phyloP scores from a whole-genome alignment of 2,888 invertebrate species.

The Dastarcus helophoroides region DNA sequence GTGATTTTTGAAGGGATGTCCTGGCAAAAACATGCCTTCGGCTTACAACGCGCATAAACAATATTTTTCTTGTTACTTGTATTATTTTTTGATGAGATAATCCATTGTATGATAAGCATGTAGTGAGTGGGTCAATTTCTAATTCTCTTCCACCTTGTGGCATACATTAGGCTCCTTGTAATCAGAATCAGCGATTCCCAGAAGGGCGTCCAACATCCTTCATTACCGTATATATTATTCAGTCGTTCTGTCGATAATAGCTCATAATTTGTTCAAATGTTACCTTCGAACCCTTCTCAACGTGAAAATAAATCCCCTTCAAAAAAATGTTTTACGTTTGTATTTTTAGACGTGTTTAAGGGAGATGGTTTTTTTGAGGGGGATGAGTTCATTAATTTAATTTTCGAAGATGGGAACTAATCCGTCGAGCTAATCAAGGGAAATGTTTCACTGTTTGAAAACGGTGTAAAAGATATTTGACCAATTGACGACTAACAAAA shows the following conservation, averaged over 20 bases:
- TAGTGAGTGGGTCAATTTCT: too few relatives aligned
- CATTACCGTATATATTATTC: neutral
- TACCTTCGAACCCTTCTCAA: neutral
- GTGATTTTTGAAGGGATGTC: neutral
- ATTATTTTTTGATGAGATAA: neutral
- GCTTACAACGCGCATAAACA: neutral
- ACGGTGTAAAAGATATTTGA: too few relatives aligned
- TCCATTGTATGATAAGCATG: too few relatives aligned
- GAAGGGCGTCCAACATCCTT: conserved; percentile 1
- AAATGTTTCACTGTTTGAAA: too few relatives aligned
- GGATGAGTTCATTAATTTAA: too few relatives aligned
- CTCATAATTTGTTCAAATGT: neutral
- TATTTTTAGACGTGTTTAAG: too few relatives aligned
- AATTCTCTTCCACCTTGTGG: too few relatives aligned
- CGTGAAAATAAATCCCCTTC: neutral
- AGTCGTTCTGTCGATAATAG: neutral
- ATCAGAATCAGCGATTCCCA: conserved; percentile 1
- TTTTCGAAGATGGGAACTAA: too few relatives aligned
- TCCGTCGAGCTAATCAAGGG: too few relatives aligned
- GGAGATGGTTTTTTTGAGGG: too few relatives aligned
- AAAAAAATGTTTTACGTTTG: neutral
- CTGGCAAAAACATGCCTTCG: neutral
- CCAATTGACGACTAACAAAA: too few relatives aligned
- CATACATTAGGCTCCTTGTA: neutral
- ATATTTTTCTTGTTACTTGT: neutral